phyloP scores from a whole-genome alignment of 2,888 invertebrate genomes.

The Caradrina kadenii region DNA sequence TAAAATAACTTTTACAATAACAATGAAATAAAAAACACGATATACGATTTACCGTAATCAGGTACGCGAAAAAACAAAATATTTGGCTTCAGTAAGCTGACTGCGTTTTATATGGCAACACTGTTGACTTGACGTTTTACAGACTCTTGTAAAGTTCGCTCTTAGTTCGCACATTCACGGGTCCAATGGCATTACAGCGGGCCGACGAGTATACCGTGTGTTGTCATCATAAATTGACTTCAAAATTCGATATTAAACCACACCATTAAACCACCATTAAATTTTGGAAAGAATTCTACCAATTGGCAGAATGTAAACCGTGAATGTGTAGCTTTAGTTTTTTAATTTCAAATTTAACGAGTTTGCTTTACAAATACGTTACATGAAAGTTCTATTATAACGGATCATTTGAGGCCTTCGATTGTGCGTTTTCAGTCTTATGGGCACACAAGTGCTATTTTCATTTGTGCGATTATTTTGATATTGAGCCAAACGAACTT shows the following conservation, averaged over 20 bases:
- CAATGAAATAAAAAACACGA: conserved; percentile 61
- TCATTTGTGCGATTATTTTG: conserved; percentile 21
- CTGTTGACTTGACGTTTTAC: conserved; percentile 53
- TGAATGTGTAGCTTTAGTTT: too few species aligned
- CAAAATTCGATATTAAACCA: too few species aligned
- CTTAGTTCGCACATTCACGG: background rate
- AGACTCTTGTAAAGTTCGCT: conserved; percentile 39
- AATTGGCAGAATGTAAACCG: too few species aligned
- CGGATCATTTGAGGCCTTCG: background rate
- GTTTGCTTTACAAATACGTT: too few species aligned
- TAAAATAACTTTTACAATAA: conserved; percentile 60
- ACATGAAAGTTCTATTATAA: background rate
- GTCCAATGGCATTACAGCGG: too few species aligned
- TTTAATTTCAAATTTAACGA: too few species aligned
- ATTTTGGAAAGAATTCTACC: too few species aligned
- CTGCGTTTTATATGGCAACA: conserved; percentile 66
- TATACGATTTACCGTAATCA: conserved; percentile 61
- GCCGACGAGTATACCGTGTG: too few species aligned
- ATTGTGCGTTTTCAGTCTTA: conserved; percentile 29
- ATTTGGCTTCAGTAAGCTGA: conserved; percentile 69
- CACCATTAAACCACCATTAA: too few species aligned
- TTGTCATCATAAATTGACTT: too few species aligned
- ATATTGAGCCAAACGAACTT: conserved; percentile 17
- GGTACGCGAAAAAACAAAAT: conserved; percentile 65
- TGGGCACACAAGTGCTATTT: background rate